Conservation (phyloP, 1,140 invertebrate genomes). For the Caerostris darwini region DNA sequence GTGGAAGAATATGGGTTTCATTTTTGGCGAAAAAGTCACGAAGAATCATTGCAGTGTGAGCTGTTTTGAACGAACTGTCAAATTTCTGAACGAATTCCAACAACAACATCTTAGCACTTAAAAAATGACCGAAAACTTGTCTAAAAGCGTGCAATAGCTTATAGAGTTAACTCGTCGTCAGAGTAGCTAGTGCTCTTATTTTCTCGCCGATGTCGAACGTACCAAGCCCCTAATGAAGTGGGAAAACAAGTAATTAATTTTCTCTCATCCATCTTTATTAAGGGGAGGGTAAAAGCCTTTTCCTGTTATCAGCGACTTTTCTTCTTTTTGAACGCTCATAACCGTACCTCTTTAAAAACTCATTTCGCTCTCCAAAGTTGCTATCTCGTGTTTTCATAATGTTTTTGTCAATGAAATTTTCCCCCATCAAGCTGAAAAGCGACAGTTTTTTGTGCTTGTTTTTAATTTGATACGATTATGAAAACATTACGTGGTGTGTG, state of each 20-base stretch:
- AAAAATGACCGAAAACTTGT: neutral
- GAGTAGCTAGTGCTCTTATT: neutral
- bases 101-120: neutral
- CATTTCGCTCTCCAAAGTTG: neutral
- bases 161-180: neutral
- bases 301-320: neutral
- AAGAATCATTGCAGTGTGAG: too few relatives aligned
- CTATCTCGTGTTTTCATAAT: neutral
- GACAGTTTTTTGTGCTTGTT: neutral
- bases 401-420: neutral
- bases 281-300: neutral
- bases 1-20: too few relatives aligned
- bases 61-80: too few relatives aligned
- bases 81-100: too few relatives aligned
- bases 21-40: too few relatives aligned
- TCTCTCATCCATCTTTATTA: neutral
- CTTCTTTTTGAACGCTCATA: too few relatives aligned
- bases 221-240: neutral
- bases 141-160: neutral
- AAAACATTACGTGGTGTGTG: neutral
- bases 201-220: too few relatives aligned
- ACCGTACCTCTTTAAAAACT: neutral
- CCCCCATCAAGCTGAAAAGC: neutral
- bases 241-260: neutral
- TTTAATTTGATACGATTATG: neutral